Conservation (phyloP, 2,888 invertebrate genomes). For the Drosophila infuscata region DNA sequence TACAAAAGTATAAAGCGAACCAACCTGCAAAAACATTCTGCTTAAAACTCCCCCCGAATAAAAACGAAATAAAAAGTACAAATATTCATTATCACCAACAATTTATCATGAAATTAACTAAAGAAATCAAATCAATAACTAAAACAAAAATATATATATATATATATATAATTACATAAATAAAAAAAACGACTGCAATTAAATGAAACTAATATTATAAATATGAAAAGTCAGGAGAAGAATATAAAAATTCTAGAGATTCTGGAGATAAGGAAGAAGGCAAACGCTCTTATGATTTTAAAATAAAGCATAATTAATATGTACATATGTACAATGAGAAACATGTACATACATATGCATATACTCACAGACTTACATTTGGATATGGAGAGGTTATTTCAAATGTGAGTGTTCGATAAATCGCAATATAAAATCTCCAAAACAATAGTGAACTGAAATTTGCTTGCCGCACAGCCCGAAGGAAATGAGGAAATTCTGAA, state of each 20-base stretch:
- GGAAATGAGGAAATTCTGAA: slow-evolving; percentile 27
- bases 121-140: slow-evolving; percentile 26
- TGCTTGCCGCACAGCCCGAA: slow-evolving; percentile 50
- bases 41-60: slow-evolving; percentile 80
- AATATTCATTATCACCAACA: slow-evolving; percentile 69
- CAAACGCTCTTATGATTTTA: slow-evolving; percentile 78
- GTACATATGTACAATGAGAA: slow-evolving; percentile 8
- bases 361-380: slow-evolving; percentile 9
- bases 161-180: slow-evolving; percentile 7
- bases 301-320: slow-evolving; percentile 51
- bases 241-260: slow-evolving; percentile 19
- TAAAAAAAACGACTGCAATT: slow-evolving; percentile 62
- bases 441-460: slow-evolving; percentile 34
- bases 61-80: slow-evolving; percentile 82
- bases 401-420: slow-evolving; percentile 34
- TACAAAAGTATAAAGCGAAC: slow-evolving; percentile 31
- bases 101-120: slow-evolving; percentile 40
- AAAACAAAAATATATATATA: slow-evolving; percentile 10
- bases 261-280: slow-evolving; percentile 38
- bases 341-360: slow-evolving; percentile 24
- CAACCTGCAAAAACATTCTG: slow-evolving; percentile 62
- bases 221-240: slow-evolving; percentile 14
- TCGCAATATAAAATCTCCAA: slow-evolving; percentile 17
- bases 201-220: slow-evolving; percentile 40
- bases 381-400: slow-evolving; percentile 10